phyloP scores from a whole-genome alignment of 1,140 invertebrate species.

The Brevipalpus yothersi region DNA sequence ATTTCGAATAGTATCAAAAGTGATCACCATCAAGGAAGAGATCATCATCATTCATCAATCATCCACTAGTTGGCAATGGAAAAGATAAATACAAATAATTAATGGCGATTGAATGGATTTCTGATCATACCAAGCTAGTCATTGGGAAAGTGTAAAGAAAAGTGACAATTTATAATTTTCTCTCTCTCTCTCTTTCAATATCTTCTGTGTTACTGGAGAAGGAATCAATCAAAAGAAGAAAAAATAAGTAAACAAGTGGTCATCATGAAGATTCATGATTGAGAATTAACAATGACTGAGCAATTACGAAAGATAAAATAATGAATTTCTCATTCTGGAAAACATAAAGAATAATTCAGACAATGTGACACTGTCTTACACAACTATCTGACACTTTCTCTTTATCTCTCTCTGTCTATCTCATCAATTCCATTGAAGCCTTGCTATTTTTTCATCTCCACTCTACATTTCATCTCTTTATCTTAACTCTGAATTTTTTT shows the following conservation, averaged over 20 bases:
- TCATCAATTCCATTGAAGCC: background rate
- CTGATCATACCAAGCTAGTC: background rate
- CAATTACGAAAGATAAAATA: background rate
- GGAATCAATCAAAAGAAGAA: background rate
- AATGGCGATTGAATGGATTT: background rate
- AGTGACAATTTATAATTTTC: background rate
- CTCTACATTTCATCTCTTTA: background rate
- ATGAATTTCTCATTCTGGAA: background rate
- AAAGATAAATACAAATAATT: too few relatives aligned
- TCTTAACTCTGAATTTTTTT: too few relatives aligned
- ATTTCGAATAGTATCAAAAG: too few relatives aligned
- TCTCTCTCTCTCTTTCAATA: background rate
- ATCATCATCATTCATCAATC: too few relatives aligned
- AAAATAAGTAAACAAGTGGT: background rate
- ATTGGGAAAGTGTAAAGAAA: background rate
- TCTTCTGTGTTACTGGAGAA: background rate
- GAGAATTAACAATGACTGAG: background rate
- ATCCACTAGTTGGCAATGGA: too few relatives aligned
- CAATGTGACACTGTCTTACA: too few relatives aligned
- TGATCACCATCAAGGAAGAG: too few relatives aligned
- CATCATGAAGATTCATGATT: background rate
- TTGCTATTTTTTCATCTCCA: background rate
- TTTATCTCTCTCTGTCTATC: background rate
- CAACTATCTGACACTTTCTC: background rate
- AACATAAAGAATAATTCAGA: too few relatives aligned